Evolutionary conservation across 1,140 invertebrate genomes (phyloP), one percentile per base, ranked within the genome.

Genomic region (Globodera rostochiensis): DNA sequence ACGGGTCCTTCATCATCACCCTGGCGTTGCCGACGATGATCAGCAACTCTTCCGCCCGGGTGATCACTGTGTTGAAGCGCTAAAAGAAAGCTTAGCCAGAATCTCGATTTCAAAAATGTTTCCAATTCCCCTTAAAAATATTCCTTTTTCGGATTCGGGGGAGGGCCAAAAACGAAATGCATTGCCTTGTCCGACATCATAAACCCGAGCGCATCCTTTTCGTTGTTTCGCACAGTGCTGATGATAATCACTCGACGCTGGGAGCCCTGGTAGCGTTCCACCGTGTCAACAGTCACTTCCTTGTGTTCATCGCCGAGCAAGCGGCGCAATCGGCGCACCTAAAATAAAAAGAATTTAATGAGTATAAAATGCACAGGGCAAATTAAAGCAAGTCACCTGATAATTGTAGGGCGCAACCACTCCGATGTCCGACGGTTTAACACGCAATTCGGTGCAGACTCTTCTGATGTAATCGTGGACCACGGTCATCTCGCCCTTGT

Each of bases 321-420:
- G 46, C 76, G 53, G 46, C 80, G 76, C 13, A 81, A 45, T 67
- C 25, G 50, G 21, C 80, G 77, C 6, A 73, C 77, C 80, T 81
- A 25, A 66, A 81, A 64, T 53, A 15, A 53, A 53, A 3, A 4
- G 3, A 53, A 53, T 9, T 53, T 9, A 53, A 53, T 53, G 50
- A 53, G 2, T 36, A 36, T 36, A 70, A 75, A 75, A 75, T 13
- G 45, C 0, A 11, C 13, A 13, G 4, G 46, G 71, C 13, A 80
- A 57, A 3, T 6, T 19, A 49, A 25, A 6, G 11, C 25, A 47
- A 49, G 5, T 49, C 25, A 82, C 81, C 53, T 98, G 96, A 90
- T 95, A 95, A 79, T 93, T 90, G 90, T 98, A 98, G 0, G 96
- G 96, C 7, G 96, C 94, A 76, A 98, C 95, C 81, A 98, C 94